phyloP scores from a whole-genome alignment of 2,888 invertebrate species.

The Rotaria magnacalcarata region DNA sequence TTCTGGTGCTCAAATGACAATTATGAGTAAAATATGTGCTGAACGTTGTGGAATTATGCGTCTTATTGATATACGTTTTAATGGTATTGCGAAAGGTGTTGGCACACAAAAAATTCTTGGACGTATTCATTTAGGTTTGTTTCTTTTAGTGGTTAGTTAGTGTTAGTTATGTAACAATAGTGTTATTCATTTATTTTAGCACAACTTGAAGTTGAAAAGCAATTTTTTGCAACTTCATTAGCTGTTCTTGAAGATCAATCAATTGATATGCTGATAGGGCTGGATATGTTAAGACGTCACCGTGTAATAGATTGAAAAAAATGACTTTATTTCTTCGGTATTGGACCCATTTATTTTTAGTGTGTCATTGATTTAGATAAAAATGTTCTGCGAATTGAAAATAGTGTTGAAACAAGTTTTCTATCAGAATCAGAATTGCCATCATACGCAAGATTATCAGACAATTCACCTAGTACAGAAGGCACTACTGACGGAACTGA shows the following conservation, averaged over 20 bases:
- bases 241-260: slow-evolving; percentile 91
- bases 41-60: slow-evolving; percentile 67
- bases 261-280: slow-evolving; percentile 93
- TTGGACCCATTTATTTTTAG: background rate
- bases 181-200: slow-evolving; percentile 50
- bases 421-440: slow-evolving; percentile 75
- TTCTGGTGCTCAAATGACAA: slow-evolving; percentile 93
- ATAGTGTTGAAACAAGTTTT: slow-evolving; percentile 70
- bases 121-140: slow-evolving; percentile 71
- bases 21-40: slow-evolving; percentile 92
- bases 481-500: too few relatives aligned
- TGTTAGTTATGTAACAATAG: background rate
- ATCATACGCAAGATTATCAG: slow-evolving; percentile 72
- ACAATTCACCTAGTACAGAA: slow-evolving; percentile 3
- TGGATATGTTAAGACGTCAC: slow-evolving; percentile 93
- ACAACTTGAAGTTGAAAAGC: slow-evolving; percentile 88
- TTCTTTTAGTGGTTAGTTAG: background rate
- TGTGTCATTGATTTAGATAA: slow-evolving; percentile 46
- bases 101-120: slow-evolving; percentile 92
- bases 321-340: background rate
- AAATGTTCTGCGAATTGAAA: slow-evolving; percentile 43
- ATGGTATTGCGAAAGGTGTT: slow-evolving; percentile 92
- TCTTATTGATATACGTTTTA: slow-evolving; percentile 77
- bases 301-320: slow-evolving; percentile 65
- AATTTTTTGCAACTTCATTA: slow-evolving; percentile 88